Conservation (phyloP, 1,140 invertebrate species). For the Maniola jurtina region DNA sequence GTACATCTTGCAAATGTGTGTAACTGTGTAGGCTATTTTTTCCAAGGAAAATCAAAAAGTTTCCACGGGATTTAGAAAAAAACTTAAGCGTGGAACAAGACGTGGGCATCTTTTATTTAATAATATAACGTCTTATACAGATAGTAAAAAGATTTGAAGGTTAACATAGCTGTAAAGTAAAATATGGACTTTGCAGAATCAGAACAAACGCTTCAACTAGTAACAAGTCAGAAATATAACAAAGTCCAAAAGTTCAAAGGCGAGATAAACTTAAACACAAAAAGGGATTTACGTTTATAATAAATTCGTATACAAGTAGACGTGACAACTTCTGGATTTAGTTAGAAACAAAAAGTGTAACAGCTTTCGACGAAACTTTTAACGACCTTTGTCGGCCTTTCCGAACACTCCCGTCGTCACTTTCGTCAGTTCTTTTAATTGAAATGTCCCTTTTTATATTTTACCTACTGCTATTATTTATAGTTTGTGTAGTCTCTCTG, state of each 20-base stretch:
- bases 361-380: constrained; percentile 59
- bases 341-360: constrained; percentile 49
- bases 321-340: constrained; percentile 45
- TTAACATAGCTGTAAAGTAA: too few species aligned
- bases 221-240: too few species aligned
- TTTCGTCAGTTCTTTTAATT: constrained; percentile 34
- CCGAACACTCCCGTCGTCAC: constrained; percentile 35
- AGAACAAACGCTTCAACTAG: too few species aligned
- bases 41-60: too few species aligned
- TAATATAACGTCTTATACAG: too few species aligned
- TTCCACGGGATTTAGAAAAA: too few species aligned
- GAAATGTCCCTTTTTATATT: constrained; percentile 24
- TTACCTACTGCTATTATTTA: neutral
- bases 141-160: too few species aligned
- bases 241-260: constrained; percentile 8
- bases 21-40: too few species aligned
- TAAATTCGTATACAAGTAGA: constrained; percentile 38
- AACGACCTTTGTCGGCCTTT: constrained; percentile 45
- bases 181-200: too few species aligned
- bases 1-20: too few species aligned
- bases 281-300: constrained; percentile 34
- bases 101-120: too few species aligned
- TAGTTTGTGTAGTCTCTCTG: neutral
- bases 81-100: too few species aligned
- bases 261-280: constrained; percentile 15